phyloP scores from a whole-genome alignment of 2,797 vertebrate genomes.

The Acipenser ruthenus region DNA sequence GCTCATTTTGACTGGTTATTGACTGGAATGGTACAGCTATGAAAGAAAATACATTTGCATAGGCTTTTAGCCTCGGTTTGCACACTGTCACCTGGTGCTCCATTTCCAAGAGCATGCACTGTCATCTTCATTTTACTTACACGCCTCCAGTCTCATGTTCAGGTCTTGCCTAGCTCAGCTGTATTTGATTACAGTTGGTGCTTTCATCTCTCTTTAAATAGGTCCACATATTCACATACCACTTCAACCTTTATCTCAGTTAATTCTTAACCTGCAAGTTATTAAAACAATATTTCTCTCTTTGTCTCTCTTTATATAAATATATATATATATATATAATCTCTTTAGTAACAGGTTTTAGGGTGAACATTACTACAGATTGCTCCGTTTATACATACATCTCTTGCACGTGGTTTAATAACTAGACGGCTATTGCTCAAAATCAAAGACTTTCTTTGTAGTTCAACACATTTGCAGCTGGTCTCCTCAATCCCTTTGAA shows the following conservation, averaged over 20 bases:
- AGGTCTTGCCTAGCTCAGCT: constrained; percentile 23
- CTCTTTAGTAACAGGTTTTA: constrained; percentile 19
- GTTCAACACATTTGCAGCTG: not conserved
- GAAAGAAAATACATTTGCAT: too few species aligned
- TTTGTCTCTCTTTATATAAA: constrained; percentile 15
- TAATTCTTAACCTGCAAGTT: too few species aligned
- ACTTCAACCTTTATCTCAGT: constrained; percentile 1
- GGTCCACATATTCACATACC: not conserved
- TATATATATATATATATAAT: too few species aligned
- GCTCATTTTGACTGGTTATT: too few species aligned
- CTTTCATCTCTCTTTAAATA: constrained; percentile 9
- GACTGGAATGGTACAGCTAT: too few species aligned
- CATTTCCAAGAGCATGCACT: constrained; percentile 6
- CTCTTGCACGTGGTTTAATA: not conserved
- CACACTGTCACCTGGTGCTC: too few species aligned
- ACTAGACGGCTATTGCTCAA: not conserved
- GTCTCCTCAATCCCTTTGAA: not conserved
- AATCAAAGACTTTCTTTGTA: not conserved
- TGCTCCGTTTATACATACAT: not conserved
- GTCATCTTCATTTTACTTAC: constrained; percentile 31
- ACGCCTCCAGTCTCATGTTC: constrained; percentile 29
- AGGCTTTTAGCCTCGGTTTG: too few species aligned
- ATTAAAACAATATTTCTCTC: constrained; percentile 18
- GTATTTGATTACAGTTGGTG: constrained; percentile 5
- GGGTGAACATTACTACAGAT: too few species aligned